Percentiles rank a stretch among this genome's conserved stretches.
These are phyloP conservation scores for Monochamus saltuarius DNA, from an alignment of 1,140 invertebrate genomes.

Conservation along the genomic window DNA sequence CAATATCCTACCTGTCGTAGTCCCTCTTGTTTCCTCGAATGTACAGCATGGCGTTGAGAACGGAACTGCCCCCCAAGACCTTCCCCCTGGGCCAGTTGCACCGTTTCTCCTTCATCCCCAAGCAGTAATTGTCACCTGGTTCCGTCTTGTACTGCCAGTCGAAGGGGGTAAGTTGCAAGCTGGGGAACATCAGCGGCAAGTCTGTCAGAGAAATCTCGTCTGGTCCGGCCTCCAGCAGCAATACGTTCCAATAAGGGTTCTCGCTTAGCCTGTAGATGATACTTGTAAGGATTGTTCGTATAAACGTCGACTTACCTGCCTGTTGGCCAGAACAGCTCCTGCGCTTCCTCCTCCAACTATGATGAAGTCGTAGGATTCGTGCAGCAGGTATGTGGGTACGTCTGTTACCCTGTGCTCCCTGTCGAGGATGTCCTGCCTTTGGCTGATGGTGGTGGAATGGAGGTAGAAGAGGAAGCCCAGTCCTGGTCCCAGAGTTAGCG, in stretches of 20 bases:
- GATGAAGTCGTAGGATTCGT: conserved; percentile 70
- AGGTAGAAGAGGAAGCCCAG: conserved; percentile 62
- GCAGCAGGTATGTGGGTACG: conserved; percentile 52
- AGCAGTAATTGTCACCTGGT: conserved; percentile 75
- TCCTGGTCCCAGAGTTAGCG: conserved; percentile 62
- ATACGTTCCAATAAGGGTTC: conserved; percentile 66
- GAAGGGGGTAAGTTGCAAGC: conserved; percentile 68
- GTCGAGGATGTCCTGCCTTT: conserved; percentile 70
- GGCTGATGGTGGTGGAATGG: conserved; percentile 59
- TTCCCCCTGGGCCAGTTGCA: conserved; percentile 85
- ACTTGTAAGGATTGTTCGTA: not conserved
- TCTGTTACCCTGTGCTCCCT: conserved; percentile 52
- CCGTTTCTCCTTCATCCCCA: conserved; percentile 58
- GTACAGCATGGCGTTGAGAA: conserved; percentile 89
- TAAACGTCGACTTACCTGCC: not conserved
- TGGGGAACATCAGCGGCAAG: conserved; percentile 71
- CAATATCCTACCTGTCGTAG: conserved; percentile 86
- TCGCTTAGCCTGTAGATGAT: conserved; percentile 62
- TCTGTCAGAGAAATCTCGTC: conserved; percentile 76
- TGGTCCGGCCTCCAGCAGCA: conserved; percentile 80
- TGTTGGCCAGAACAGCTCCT: conserved; percentile 75
- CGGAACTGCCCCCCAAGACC: conserved; percentile 82
- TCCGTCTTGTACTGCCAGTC: conserved; percentile 92
- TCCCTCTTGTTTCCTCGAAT: conserved; percentile 86
- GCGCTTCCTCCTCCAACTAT: conserved; percentile 82